phyloP scores from a whole-genome alignment of 2,113 vertebrate species.

The Xenopus laevis region DNA sequence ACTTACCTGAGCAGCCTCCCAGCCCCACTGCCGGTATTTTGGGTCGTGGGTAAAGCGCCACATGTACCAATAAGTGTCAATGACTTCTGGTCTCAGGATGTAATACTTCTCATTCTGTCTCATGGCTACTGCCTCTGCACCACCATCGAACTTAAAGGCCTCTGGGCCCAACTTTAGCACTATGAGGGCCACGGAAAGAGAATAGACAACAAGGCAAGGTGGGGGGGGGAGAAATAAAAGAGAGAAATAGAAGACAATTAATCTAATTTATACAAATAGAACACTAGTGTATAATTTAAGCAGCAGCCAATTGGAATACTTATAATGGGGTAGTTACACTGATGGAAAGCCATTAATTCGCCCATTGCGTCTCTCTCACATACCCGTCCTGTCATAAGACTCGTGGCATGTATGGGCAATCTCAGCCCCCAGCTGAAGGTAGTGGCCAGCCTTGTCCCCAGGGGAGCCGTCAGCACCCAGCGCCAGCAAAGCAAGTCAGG shows the following conservation, averaged over 20 bases:
- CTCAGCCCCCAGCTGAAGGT: constrained; percentile 93
- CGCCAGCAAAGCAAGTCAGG: constrained; percentile 94
- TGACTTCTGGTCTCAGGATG: constrained; percentile 94
- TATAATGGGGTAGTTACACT: no score
- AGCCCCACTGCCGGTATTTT: constrained; percentile 95
- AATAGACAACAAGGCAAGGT: no score
- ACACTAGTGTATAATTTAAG: no score
- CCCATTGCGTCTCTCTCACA: no score
- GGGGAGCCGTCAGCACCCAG: constrained; percentile 92
- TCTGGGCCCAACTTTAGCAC: constrained; percentile 94
- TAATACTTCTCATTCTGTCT: constrained; percentile 98
- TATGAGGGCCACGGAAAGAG: constrained; percentile 52
- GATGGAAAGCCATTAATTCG: no score
- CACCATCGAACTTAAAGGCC: constrained; percentile 96
- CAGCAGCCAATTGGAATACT: no score
- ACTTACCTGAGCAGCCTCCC: constrained; percentile 91
- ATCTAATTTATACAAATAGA: no score
- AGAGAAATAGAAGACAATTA: no score
- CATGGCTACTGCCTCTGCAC: constrained; percentile 88
- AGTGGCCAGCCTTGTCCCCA: constrained; percentile 92
- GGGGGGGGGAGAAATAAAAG: no score
- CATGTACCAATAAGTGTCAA: constrained; percentile 98
- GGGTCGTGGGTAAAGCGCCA: constrained; percentile 97
- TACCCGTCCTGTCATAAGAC: constrained; percentile 93
- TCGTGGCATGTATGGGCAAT: constrained; percentile 97